A percentile compares a stretch with the other conserved stretches of the same genome.
Evolutionary conservation across 1,140 invertebrate species (phyloP).

Genomic region (Drosophila pseudoananassae): DNA sequence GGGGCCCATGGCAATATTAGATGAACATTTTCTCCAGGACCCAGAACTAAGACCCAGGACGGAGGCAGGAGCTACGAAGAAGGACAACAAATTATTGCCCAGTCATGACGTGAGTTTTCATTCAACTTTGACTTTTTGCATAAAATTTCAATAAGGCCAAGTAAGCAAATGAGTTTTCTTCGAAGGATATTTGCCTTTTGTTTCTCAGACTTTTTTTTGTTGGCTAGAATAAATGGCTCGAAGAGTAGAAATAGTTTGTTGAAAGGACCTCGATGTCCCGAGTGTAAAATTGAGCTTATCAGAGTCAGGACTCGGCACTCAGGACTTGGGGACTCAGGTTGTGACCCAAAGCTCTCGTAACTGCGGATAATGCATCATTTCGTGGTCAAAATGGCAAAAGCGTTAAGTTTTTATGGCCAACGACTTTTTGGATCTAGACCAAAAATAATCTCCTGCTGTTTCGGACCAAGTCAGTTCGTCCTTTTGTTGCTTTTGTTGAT

Average conservation of each 20-base stretch:
- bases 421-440: conserved; percentile 79
- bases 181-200: conserved; percentile 30
- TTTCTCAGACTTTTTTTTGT: not conserved
- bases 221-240: conserved; percentile 4
- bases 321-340: conserved; percentile 9
- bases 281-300: conserved; percentile 55
- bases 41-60: conserved; percentile 1
- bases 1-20: conserved; percentile 67
- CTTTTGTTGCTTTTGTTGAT: conserved; percentile 19
- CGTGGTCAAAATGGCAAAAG: conserved; percentile 79
- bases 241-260: conserved; percentile 62
- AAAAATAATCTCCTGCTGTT: conserved; percentile 62
- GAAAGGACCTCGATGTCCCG: conserved; percentile 25
- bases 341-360: conserved; percentile 11
- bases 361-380: conserved; percentile 74
- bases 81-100: conserved; percentile 76
- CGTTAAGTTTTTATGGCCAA: conserved; percentile 80
- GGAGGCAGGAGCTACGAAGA: not conserved
- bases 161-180: conserved; percentile 60
- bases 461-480: conserved; percentile 21
- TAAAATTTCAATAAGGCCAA: conserved; percentile 66
- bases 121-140: conserved; percentile 63
- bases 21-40: conserved; percentile 65
- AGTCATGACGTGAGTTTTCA: conserved; percentile 77
- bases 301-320: conserved; percentile 11